Percentiles rank a stretch among this genome's conserved stretches.
These are phyloP conservation scores for Rapana venosa DNA, from an alignment of 2,888 invertebrate genomes.

Conservation along the genomic window DNA sequence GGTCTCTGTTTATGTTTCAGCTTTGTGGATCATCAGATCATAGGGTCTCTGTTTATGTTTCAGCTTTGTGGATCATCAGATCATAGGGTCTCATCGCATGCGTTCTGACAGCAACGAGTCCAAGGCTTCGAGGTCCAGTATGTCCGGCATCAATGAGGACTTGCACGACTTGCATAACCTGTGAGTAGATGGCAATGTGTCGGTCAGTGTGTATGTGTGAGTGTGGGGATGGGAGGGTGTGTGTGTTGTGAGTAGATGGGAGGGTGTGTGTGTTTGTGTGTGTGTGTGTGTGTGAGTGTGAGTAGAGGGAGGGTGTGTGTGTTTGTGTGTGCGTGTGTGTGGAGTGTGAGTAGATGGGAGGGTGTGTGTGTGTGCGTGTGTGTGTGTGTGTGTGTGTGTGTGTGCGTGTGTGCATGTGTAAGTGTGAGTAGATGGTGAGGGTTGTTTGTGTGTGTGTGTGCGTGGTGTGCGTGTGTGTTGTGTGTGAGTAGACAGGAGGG, in stretches of 20 bases:
- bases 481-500: not conserved
- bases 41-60: not conserved
- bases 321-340: not conserved
- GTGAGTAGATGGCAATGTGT: conserved; percentile 22
- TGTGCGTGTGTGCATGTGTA: not conserved
- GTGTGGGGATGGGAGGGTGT: conserved; percentile 24
- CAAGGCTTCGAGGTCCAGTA: conserved; percentile 65
- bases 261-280: not conserved
- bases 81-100: conserved; percentile 48
- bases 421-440: too few species aligned
- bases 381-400: not conserved
- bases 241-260: not conserved
- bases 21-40: not conserved
- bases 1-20: not conserved
- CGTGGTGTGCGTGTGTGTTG: not conserved
- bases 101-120: conserved; percentile 71
- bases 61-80: conserved; percentile 27
- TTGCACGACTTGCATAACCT: conserved; percentile 29
- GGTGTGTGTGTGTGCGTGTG: not conserved
- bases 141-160: conserved; percentile 81
- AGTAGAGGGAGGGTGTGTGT: too few species aligned
- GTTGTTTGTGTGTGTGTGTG: not conserved
- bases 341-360: not conserved
- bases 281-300: not conserved
- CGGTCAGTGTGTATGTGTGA: not conserved